Percentiles rank a stretch among this genome's conserved stretches.
phyloP scores from a whole-genome alignment of 2,113 vertebrate species.

The Grallaria varia region DNA sequence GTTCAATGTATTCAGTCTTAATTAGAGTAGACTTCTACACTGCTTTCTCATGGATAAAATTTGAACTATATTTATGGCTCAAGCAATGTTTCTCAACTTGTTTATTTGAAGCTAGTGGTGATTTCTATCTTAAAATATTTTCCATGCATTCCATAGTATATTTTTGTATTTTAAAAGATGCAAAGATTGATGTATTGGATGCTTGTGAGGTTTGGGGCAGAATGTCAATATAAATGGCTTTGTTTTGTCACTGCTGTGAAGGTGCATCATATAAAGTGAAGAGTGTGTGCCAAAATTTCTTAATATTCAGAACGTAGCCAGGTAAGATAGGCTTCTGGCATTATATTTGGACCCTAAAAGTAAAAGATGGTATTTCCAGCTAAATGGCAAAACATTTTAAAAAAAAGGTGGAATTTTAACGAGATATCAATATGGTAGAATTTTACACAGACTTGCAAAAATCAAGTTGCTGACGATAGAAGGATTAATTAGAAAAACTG shows the following conservation, averaged over 20 bases:
- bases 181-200: neutral
- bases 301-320: neutral
- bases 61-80: neutral
- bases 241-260: neutral
- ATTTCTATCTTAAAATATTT: neutral
- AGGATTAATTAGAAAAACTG: neutral
- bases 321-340: neutral
- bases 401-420: neutral
- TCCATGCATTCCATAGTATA: neutral
- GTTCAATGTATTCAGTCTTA: neutral
- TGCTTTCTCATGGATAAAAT: neutral
- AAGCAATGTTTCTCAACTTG: neutral
- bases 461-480: neutral
- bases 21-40: neutral
- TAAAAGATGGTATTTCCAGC: neutral
- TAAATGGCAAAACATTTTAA: neutral
- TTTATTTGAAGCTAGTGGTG: neutral
- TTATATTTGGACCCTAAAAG: neutral
- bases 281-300: neutral
- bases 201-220: neutral
- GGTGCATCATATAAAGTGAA: neutral
- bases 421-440: neutral
- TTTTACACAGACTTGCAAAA: neutral
- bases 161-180: neutral
- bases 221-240: neutral